Evolutionary conservation across 2,797 vertebrate species (phyloP), one percentile per base, ranked within the genome.

Genomic region (Xerus rutilus): DNA sequence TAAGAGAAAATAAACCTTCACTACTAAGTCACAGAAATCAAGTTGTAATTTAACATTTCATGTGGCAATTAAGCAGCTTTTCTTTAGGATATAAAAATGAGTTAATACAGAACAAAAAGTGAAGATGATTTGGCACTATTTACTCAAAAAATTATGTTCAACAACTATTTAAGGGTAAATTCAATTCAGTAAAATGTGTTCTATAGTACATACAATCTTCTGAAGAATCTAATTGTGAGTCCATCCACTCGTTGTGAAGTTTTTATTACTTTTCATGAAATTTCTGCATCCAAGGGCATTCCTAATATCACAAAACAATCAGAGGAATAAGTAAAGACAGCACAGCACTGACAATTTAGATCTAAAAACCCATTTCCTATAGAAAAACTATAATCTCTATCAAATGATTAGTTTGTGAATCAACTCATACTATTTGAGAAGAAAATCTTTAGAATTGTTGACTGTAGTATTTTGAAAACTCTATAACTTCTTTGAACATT

Each of bases 351-450:
- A 93, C 87, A 70, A 85, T 0, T 93, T 95, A 94, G 96, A 97
- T 96, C 95, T 97, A 95, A 98, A 98, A 98, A 96, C 86, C 93
- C 59, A 97, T 98, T 98, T 98, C 91, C 86, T 97, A 97, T 84
- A 97, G 81, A 95, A 96, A 97, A 70, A 95, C 96, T 89, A 64
- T 96, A 98, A 98, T 97, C 82, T 94, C 83, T 97, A 88, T 49
- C 93, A 98, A 96, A 98, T 94, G n/a, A 98, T 98, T 98, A 97
- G 72, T 98, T 98, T 98, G 94, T 72, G 93, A 95, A 97, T 57
- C 62, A 95, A 72, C 52, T 94, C 78, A 91, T 85, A 95, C 77
- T 96, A 95, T 97, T 97, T 96, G 92, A 97, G 91, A 97, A 98
- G 96, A 92, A 96, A 97, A 96, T 78, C 91, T 97, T 97, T 97